Evolutionary conservation across 2,888 invertebrate species (phyloP).

Genomic region (Plagiodera versicolora): DNA sequence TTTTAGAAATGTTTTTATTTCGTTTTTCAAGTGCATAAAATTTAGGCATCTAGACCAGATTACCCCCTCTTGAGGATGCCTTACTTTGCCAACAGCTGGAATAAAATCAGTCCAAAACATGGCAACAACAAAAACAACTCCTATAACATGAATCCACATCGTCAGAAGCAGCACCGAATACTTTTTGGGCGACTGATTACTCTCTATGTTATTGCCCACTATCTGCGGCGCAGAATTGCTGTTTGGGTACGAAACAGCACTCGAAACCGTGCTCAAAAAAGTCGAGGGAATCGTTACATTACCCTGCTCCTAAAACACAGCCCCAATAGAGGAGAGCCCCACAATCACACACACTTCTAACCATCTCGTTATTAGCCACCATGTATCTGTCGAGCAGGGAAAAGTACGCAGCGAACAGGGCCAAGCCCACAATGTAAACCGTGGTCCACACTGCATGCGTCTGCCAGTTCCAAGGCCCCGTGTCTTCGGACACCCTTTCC

Average conservation of each 20-base stretch:
- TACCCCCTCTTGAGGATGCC: no score
- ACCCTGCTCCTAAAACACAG: constrained; percentile 38
- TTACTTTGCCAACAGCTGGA: constrained; percentile 59
- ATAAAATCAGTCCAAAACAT: constrained; percentile 59
- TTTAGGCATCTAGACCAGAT: no score
- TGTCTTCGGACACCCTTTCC: constrained; percentile 49
- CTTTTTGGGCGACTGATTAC: constrained; percentile 34
- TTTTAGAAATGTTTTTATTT: no score
- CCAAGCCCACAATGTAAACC: constrained; percentile 59
- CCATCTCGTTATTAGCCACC: constrained; percentile 41
- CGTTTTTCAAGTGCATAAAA: no score
- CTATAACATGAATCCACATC: constrained; percentile 56
- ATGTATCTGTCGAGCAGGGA: constrained; percentile 55
- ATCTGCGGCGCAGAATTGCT: constrained; percentile 21
- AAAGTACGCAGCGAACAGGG: constrained; percentile 59
- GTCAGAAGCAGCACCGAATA: constrained; percentile 51
- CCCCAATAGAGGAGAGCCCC: constrained; percentile 55
- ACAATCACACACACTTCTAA: constrained; percentile 22
- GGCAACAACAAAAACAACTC: constrained; percentile 52
- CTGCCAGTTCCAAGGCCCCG: constrained; percentile 57
- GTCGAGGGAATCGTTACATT: constrained; percentile 44
- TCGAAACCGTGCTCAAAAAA: constrained; percentile 58
- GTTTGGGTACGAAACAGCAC: constrained; percentile 57
- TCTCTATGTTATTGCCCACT: constrained; percentile 23
- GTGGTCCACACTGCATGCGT: constrained; percentile 61